Evolutionary conservation across 2,888 invertebrate genomes (phyloP).

Genomic region (Cryptus armator): DNA sequence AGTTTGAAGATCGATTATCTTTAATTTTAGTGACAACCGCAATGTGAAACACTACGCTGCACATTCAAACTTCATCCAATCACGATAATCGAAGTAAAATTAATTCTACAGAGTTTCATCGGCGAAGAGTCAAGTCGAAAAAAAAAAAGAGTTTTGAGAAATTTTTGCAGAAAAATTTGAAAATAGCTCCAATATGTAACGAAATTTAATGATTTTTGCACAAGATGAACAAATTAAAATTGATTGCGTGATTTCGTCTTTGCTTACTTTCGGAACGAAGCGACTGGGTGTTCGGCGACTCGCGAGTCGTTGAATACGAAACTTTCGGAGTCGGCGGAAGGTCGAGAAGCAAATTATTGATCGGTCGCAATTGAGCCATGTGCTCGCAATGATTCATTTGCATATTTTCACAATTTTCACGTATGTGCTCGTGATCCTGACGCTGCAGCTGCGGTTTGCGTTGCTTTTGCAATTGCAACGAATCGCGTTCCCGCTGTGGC

Average conservation of each 20-base stretch:
- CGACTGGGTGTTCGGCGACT: slow-evolving; percentile 67
- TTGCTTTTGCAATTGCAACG: slow-evolving; percentile 53
- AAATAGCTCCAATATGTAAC: background rate
- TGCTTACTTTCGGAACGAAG: slow-evolving; percentile 61
- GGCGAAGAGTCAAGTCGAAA: too few relatives aligned
- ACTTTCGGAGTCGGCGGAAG: slow-evolving; percentile 71
- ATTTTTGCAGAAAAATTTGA: background rate
- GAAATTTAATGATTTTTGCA: background rate
- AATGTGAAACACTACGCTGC: background rate
- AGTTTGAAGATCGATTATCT: background rate
- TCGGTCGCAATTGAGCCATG: slow-evolving; percentile 79
- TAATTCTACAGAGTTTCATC: too few relatives aligned
- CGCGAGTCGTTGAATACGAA: slow-evolving; percentile 68
- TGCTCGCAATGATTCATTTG: slow-evolving; percentile 74
- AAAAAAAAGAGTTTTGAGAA: too few relatives aligned
- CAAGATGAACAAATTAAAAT: background rate
- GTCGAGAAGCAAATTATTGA: slow-evolving; percentile 79
- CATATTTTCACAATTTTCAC: slow-evolving; percentile 53
- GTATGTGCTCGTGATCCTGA: slow-evolving; percentile 47
- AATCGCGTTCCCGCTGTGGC: background rate
- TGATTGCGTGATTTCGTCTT: background rate
- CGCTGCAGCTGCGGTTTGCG: slow-evolving; percentile 40
- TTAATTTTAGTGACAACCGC: background rate
- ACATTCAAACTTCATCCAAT: too few relatives aligned
- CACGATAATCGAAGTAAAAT: too few relatives aligned